phyloP scores from a whole-genome alignment of 2,888 invertebrate genomes.

The Antitype chi region DNA sequence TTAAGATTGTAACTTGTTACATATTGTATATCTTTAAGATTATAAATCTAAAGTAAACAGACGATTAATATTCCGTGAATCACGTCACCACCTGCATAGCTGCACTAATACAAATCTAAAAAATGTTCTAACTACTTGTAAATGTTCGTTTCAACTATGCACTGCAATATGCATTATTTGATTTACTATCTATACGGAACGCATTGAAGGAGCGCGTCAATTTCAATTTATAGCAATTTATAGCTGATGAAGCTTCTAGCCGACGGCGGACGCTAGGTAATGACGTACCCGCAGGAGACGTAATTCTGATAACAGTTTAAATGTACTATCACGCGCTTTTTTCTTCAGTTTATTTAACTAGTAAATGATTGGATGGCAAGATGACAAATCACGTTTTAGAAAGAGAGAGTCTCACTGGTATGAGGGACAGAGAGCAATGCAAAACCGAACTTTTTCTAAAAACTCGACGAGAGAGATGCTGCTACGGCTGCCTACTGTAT shows the following conservation, averaged over 20 bases:
- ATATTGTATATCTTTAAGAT: slow-evolving; percentile 2
- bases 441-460: background rate
- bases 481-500: background rate
- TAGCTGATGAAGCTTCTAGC: background rate
- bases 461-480: background rate
- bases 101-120: background rate
- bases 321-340: background rate
- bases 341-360: background rate
- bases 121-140: background rate
- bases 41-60: background rate
- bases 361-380: background rate
- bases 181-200: background rate
- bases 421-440: background rate
- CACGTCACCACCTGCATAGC: background rate
- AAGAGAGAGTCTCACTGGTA: background rate
- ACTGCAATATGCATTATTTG: background rate
- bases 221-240: slow-evolving; percentile 10
- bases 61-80: background rate
- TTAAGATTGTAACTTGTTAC: no score
- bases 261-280: background rate
- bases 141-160: background rate
- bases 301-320: background rate
- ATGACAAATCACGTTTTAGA: background rate
- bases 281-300: background rate
- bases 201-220: background rate